A percentile compares a stretch with the other conserved stretches of the same genome.
phyloP scores from a whole-genome alignment of 2,888 invertebrate species.

The Meta bourneti region DNA sequence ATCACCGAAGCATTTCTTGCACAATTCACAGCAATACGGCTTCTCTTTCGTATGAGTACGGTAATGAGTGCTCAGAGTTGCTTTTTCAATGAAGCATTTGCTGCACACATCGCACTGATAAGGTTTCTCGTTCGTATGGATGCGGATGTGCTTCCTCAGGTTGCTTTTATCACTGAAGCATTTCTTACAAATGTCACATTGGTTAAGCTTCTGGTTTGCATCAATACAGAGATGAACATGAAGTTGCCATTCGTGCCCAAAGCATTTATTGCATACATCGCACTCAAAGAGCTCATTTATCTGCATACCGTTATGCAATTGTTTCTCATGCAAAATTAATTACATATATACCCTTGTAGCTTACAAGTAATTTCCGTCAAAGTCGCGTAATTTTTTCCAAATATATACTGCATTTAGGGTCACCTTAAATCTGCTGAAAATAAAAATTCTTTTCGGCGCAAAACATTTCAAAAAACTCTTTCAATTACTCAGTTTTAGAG shows the following conservation, averaged over 20 bases:
- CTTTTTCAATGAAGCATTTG: slow-evolving; percentile 83
- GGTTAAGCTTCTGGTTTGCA: slow-evolving; percentile 12
- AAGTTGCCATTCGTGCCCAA: background rate
- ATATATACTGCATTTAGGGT: too few species aligned
- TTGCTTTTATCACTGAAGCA: slow-evolving; percentile 37
- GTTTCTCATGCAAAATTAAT: too few species aligned
- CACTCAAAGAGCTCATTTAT: background rate
- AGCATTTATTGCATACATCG: slow-evolving; percentile 24
- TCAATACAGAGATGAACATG: slow-evolving; percentile 12
- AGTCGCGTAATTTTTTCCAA: too few species aligned
- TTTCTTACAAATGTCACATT: slow-evolving; percentile 28
- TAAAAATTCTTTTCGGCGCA: too few species aligned
- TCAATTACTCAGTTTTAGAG: too few species aligned
- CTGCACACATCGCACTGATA: slow-evolving; percentile 88
- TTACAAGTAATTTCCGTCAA: too few species aligned
- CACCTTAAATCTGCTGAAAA: too few species aligned
- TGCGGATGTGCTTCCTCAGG: slow-evolving; percentile 81
- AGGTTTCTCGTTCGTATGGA: slow-evolving; percentile 85
- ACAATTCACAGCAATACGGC: slow-evolving; percentile 41
- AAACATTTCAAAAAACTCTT: too few species aligned
- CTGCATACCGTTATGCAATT: too few species aligned
- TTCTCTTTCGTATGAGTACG: slow-evolving; percentile 20
- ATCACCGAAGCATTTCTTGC: background rate
- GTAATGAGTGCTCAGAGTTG: slow-evolving; percentile 7
- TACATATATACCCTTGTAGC: too few species aligned